Percentiles rank a stretch among this genome's conserved stretches.
These are phyloP conservation scores for Rhabdomys dilectus DNA, from an alignment of 2,113 vertebrate species.

Conservation along the genomic window DNA sequence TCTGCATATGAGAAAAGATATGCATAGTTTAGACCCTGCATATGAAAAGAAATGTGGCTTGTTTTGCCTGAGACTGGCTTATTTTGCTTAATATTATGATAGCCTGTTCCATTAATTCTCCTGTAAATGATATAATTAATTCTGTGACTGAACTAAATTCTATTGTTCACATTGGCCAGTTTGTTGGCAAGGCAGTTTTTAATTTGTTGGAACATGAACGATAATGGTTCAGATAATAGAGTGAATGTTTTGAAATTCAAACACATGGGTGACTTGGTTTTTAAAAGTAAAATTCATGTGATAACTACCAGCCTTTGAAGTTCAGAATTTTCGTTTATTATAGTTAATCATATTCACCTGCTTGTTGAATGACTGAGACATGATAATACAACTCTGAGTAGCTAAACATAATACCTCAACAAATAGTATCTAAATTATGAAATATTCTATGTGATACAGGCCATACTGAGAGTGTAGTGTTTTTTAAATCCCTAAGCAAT, in stretches of 20 bases:
- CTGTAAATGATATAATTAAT: not conserved
- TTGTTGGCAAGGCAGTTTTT: not conserved
- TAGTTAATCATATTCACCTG: not conserved
- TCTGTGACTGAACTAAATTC: not conserved
- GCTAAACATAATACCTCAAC: not conserved
- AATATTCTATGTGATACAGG: not conserved
- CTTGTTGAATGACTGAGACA: not conserved
- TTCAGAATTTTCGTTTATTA: not conserved
- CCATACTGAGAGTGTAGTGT: not conserved
- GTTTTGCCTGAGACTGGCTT: not conserved
- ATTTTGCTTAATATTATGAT: not conserved
- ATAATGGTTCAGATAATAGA: constrained; percentile 29
- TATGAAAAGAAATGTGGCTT: not conserved
- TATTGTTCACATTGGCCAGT: not conserved
- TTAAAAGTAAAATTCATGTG: not conserved
- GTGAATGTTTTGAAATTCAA: not conserved
- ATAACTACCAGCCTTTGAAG: not conserved
- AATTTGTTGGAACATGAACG: not conserved
- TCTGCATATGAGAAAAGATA: not conserved
- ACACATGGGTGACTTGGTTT: not conserved
- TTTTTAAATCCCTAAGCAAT: not conserved
- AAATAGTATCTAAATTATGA: not conserved
- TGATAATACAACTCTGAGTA: not conserved
- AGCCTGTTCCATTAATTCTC: not conserved
- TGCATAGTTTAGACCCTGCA: not conserved